Evolutionary conservation across 2,113 vertebrate species (phyloP), one percentile per base, ranked within the genome.

Genomic region (Hypocryptadius cinnamomeus): DNA sequence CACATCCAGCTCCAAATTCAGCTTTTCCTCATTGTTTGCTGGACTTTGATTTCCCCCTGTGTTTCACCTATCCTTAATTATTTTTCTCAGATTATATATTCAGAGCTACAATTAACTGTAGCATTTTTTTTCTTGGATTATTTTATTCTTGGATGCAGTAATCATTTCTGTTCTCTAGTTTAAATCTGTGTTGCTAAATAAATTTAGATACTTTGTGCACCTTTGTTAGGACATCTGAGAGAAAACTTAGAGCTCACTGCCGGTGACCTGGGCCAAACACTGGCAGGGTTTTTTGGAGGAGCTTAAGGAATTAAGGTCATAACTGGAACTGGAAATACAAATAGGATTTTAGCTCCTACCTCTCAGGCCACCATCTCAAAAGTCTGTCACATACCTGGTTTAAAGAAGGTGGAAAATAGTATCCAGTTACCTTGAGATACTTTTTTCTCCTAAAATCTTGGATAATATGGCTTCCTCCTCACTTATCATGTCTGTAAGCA

Each of bases 261-360:
- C 69, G 66, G 16, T 92, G 48, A 50, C 50, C 77, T 56, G 83
- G 42, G 40, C 69, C 72, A 63, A 70, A 48, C 56, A 37, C 65
- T 64, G 56, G 27, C 87, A 85, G 51, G 56, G 51, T 13, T 85
- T 89, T 93, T 87, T 7, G 11, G 79, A 83, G 91, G 33, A 83
- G 89, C 76, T 94, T 94, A 91, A 89, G 85, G 89, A 94, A 91
- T 96, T 93, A 77, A 82, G 80, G 87, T 70, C 25, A 0, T 33
- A 47, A 45, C 56, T 90, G 33, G n/a, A 40, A 28, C 21, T 85
- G 76, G 51, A 63, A 47, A 48, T 48, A 24, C 18, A 87, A 79
- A 68, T 16, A 64, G 89, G 87, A 90, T 88, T 96, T 89, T 57
- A 66, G 64, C 51, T 78, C 31, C 85, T 47, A 2, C 35, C 16